Base-by-base conservation (phyloP, 2,113 vertebrate species). In the Larimichthys crocea region DNA sequence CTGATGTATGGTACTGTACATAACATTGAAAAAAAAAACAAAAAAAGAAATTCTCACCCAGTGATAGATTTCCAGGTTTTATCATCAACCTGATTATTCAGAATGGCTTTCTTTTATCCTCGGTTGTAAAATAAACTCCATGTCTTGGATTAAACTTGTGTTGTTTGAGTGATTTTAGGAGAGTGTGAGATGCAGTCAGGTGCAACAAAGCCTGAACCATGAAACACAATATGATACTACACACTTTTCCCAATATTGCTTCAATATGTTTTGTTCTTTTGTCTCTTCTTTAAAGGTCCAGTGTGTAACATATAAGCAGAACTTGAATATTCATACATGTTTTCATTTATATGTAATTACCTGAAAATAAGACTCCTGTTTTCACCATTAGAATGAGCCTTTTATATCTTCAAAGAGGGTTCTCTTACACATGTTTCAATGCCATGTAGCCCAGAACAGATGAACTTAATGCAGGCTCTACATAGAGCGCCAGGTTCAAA, bases 61-160 rank as follows among this genome's bases (percentile, higher is more conserved):
- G 95, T 96, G 95, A 96, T 95, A 96, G 95, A 96, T 97, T 96
- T 96, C 95, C 96, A 97, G 97, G 96, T 97, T 97, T 96, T 96
- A 94, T 96, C 96, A 96, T 97, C 94, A 95, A 96, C 83, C 82
- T 88, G 88, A 86, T 92, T 96, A 97, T 95, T 97, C 96, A 97
- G 96, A 96, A 92, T 91, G 89, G 75, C 88, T 86, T 93, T 93
- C 91, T 94, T 94, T 94, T 94, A 92, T 94, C 86, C 84, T 94
- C 86, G 86, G 93, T 95, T 95, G 95, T 95, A 93, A 93, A 95
- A 95, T 95, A 95, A 95, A 95, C 79, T 89, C 93, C 87, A 93
- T 90, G 87, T 93, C 84, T 86, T 91, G 88, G 91, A 90, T 82
- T 72, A 78, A 90, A 69, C 48, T 61, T 12, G 73, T 80, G 81